phyloP scores from a whole-genome alignment of 1,140 invertebrate genomes.

The Neodiprion fabricii region DNA sequence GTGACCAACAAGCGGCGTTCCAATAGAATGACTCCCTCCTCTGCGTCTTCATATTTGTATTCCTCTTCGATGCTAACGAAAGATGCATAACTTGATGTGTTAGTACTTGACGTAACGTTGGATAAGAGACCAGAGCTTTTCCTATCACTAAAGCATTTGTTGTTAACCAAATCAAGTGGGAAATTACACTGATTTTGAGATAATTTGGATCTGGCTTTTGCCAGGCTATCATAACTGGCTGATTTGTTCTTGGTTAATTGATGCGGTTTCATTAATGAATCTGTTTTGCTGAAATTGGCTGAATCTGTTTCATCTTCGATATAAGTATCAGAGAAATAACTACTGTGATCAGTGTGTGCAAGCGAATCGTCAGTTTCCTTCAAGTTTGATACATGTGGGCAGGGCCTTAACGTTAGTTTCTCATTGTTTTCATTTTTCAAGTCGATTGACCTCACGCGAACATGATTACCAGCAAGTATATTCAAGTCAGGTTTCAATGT shows the following conservation, averaged over 20 bases:
- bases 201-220: not conserved
- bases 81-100: slow-evolving; percentile 26
- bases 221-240: not conserved
- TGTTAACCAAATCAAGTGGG: not conserved
- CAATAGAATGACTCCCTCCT: slow-evolving; percentile 73
- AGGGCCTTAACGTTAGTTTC: not conserved
- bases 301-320: not conserved
- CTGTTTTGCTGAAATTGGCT: not conserved
- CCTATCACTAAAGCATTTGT: not conserved
- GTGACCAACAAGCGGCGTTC: slow-evolving; percentile 70
- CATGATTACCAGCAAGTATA: not conserved
- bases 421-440: not conserved
- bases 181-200: not conserved
- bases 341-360: not conserved
- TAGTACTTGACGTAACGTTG: not conserved
- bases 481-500: not conserved
- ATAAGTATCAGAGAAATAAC: not conserved
- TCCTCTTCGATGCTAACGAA: slow-evolving; percentile 71
- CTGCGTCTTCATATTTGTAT: slow-evolving; percentile 76
- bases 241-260: not conserved
- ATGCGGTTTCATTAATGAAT: not conserved
- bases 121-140: not conserved
- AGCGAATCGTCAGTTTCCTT: not conserved
- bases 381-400: not conserved
- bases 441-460: not conserved